Evolutionary conservation across 2,797 vertebrate species (phyloP).

Genomic region (Spinibarbus caldwelli): DNA sequence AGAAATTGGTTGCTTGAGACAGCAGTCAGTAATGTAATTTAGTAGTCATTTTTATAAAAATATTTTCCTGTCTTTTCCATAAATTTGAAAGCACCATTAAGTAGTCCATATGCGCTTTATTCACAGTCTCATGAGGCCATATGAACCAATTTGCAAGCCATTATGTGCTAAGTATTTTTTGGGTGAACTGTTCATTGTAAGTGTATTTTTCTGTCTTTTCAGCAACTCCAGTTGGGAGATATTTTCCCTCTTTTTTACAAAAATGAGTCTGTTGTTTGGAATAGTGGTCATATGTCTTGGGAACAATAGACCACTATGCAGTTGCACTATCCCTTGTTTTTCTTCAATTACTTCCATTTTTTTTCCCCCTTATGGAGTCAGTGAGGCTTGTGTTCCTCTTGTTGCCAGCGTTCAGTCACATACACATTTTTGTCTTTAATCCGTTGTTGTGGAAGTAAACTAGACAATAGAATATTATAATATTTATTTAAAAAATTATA

Average conservation of each 20-base stretch:
- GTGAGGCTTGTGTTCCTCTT: neutral
- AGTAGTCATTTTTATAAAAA: neutral
- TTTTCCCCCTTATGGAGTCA: neutral
- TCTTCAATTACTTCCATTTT: neutral
- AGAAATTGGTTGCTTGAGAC: neutral
- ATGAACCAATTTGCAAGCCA: neutral
- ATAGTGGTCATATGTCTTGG: neutral
- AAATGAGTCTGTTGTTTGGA: neutral
- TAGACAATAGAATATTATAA: neutral
- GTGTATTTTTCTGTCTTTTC: neutral
- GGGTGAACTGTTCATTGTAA: neutral
- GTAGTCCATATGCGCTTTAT: too few relatives aligned
- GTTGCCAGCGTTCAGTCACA: neutral
- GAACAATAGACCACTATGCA: conserved; percentile 7
- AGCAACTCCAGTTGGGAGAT: neutral
- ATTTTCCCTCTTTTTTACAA: neutral
- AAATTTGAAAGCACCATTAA: neutral
- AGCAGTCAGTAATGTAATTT: neutral
- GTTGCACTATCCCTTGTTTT: neutral
- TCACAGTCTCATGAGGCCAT: neutral
- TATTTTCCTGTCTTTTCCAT: neutral
- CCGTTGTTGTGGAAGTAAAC: neutral
- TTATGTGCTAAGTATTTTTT: neutral
- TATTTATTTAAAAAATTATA: too few relatives aligned
- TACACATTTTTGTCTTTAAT: neutral